phyloP scores from a whole-genome alignment of 2,888 invertebrate species.

The Petrolisthes cinctipes region DNA sequence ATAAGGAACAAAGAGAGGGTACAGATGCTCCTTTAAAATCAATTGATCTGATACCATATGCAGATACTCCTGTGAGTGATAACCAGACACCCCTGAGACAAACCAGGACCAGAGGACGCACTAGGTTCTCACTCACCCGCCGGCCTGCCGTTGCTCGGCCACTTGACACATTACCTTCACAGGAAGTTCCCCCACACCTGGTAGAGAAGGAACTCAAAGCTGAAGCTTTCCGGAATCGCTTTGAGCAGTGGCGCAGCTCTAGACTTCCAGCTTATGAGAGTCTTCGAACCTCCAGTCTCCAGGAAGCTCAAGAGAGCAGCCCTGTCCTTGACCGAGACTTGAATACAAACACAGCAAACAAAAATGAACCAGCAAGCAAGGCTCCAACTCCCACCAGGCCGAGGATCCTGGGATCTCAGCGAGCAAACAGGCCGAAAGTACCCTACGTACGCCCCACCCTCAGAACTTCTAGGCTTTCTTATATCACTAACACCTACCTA shows the following conservation, averaged over 20 bases:
- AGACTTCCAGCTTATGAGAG: conserved; percentile 42
- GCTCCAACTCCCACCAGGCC: background rate
- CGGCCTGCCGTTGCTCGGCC: conserved; percentile 22
- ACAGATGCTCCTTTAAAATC: conserved; percentile 3
- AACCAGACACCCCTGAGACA: conserved; percentile 3
- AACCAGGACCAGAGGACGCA: conserved; percentile 26
- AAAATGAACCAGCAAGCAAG: background rate
- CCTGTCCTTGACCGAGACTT: background rate
- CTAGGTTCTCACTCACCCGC: conserved; percentile 16
- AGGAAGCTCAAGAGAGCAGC: background rate
- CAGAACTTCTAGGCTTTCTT: conserved; percentile 41
- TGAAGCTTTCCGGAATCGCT: conserved; percentile 34
- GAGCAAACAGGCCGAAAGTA: background rate
- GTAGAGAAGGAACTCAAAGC: background rate
- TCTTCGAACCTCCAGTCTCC: conserved; percentile 4
- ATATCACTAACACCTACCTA: background rate
- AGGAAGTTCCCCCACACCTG: too few species aligned
- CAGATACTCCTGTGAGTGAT: conserved; percentile 9
- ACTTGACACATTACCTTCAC: too few species aligned
- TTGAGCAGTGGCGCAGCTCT: conserved; percentile 49
- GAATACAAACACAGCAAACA: background rate
- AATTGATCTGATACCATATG: conserved; percentile 23
- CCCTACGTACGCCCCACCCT: conserved; percentile 15
- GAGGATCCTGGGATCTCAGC: background rate
- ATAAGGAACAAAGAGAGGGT: background rate